Conservation (phyloP, 2,888 invertebrate genomes). For the Lampropteryx suffumata region DNA sequence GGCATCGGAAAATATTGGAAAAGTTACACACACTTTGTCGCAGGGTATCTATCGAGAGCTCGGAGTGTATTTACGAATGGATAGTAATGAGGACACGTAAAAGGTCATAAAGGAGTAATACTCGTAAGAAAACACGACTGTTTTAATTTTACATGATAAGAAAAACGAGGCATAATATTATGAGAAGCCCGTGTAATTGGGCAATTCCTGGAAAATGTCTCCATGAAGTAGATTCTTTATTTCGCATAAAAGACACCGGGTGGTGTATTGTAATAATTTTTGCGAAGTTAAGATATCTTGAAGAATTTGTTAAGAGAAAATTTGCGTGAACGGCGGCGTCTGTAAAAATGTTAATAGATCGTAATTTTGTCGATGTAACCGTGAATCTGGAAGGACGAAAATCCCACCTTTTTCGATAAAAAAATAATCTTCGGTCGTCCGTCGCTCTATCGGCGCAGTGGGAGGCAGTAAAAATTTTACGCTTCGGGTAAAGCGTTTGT, state of each 20-base stretch:
- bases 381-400: slow-evolving; percentile 32
- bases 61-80: slow-evolving; percentile 32
- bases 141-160: slow-evolving; percentile 43
- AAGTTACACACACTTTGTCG: slow-evolving; percentile 41
- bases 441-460: slow-evolving; percentile 47
- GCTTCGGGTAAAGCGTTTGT: slow-evolving; percentile 66
- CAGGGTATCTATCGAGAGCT: slow-evolving; percentile 35
- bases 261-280: slow-evolving; percentile 34
- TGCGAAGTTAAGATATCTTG: slow-evolving; percentile 20
- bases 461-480: slow-evolving; percentile 63
- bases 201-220: slow-evolving; percentile 40
- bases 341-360: slow-evolving; percentile 34
- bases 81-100: slow-evolving; percentile 18
- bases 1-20: slow-evolving; percentile 49
- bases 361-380: slow-evolving; percentile 27
- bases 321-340: slow-evolving; percentile 22
- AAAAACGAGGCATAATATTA: slow-evolving; percentile 40
- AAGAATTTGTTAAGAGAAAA: slow-evolving; percentile 23
- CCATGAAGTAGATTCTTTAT: slow-evolving; percentile 43
- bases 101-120: slow-evolving; percentile 35
- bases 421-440: slow-evolving; percentile 39
- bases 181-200: slow-evolving; percentile 41
- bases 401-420: slow-evolving; percentile 31
- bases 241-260: slow-evolving; percentile 37
- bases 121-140: slow-evolving; percentile 39